Evolutionary conservation across 2,797 vertebrate species (phyloP).

Genomic region (Platyrinchus mystaceus): DNA sequence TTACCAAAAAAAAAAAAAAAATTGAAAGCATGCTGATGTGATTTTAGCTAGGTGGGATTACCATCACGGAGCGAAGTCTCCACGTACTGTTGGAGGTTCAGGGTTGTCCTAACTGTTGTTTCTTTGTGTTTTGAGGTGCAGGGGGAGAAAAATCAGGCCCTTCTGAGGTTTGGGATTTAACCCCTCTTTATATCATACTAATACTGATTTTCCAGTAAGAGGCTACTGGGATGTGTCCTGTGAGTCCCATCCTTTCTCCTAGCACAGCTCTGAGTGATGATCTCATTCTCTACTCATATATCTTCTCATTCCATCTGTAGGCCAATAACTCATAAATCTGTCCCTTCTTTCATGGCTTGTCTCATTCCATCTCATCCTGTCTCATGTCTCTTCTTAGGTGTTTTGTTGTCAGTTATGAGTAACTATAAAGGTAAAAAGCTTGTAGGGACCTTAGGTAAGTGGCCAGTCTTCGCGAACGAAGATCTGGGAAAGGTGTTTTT

Average conservation of each 20-base stretch:
- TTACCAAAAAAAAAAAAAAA: too few relatives aligned
- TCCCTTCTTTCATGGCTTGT: constrained; percentile 23
- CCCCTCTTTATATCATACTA: neutral
- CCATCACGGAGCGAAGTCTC: neutral
- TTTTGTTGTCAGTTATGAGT: constrained; percentile 39
- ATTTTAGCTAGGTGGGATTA: neutral
- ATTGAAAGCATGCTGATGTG: neutral
- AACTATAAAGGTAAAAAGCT: too few relatives aligned
- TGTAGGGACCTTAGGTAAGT: too few relatives aligned
- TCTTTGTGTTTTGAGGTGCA: neutral
- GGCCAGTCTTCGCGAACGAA: too few relatives aligned
- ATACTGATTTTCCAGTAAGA: neutral
- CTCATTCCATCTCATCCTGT: constrained; percentile 16
- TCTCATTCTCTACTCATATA: constrained; percentile 21
- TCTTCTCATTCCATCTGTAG: constrained; percentile 26
- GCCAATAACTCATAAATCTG: constrained; percentile 34
- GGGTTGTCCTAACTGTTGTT: neutral
- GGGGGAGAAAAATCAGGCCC: neutral
- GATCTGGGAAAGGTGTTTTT: too few relatives aligned
- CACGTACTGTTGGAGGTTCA: neutral
- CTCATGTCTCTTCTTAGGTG: neutral
- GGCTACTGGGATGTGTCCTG: neutral
- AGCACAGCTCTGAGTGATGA: neutral
- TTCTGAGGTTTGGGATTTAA: neutral
- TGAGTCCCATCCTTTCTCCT: neutral